Percentiles rank a stretch among this genome's conserved stretches.
These are phyloP conservation scores for Maconellicoccus hirsutus DNA, from an alignment of 1,140 invertebrate species.

Conservation along the genomic window DNA sequence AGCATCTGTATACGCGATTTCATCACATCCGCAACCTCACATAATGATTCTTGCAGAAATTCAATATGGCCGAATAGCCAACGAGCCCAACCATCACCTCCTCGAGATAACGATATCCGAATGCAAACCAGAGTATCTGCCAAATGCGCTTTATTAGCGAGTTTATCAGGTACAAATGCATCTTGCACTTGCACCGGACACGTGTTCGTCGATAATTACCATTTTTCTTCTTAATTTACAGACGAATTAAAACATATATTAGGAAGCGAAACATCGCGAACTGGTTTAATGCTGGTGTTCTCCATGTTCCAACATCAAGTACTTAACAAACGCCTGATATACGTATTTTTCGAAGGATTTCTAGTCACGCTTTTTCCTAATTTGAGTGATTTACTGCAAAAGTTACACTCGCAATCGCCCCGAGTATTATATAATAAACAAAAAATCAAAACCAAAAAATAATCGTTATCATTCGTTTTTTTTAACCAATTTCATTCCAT, in stretches of 20 bases:
- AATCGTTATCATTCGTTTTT: not conserved
- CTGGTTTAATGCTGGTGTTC: constrained; percentile 78
- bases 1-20: not conserved
- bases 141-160: constrained; percentile 69
- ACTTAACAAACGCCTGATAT: constrained; percentile 72
- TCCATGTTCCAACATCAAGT: constrained; percentile 74
- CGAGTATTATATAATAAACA: not conserved
- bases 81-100: constrained; percentile 45
- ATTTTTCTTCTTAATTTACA: constrained; percentile 36
- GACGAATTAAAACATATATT: constrained; percentile 86
- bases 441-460: not conserved
- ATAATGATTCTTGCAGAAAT: constrained; percentile 42
- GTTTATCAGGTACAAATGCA: constrained; percentile 55
- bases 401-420: constrained; percentile 49
- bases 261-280: constrained; percentile 75
- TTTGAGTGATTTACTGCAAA: constrained; percentile 48
- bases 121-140: constrained; percentile 71
- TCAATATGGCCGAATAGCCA: constrained; percentile 67
- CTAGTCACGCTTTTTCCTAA: constrained; percentile 63
- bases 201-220: not conserved
- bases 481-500: not conserved
- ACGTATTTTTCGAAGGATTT: constrained; percentile 76
- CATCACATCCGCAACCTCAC: not conserved
- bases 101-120: constrained; percentile 57
- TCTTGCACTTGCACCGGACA: not conserved